Base-by-base conservation (phyloP, 1,140 invertebrate species). In the Bradynema listronoti region DNA sequence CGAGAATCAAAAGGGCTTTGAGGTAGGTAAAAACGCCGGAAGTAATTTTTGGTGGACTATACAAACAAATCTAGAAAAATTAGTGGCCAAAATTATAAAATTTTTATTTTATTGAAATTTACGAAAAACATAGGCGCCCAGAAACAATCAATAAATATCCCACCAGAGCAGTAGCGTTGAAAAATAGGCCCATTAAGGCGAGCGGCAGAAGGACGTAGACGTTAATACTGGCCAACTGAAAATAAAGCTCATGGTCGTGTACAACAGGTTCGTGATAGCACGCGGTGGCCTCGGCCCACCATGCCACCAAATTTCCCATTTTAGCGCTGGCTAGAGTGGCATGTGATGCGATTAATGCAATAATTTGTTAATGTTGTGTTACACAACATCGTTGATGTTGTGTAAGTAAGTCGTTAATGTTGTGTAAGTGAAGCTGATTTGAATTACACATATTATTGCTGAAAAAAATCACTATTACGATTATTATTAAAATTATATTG, bases 11-110 rank as follows among this genome's bases (percentile, higher is more conserved):
- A 27, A 77, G 58, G 6, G 68, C 75, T 54, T 78, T 77, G 33
- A 77, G 58, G 43, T 77, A 77, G 41, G 76, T 58, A 60, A 77
- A 77, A n/a, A 78, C 74, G 7, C 74, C 74, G 7, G 74, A 77
- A 33, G 73, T 76, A 30, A 77, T 77, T 51, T 73, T 78, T 6
- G 74, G 73, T 9, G 75, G 74, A 45, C 67, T 67, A 54, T 75
- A 78, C 4, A 77, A 54, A 51, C 72, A 77, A 22, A 77, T 64
- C 72, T 73, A 22, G 65, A 72, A 50, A 47, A 27, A 27, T 43
- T 43, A 22, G 22, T 9, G 9, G 3, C 27, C 39, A 9, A 56
- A 9, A n/a, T 32, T 24, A 22, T 61, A 67, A 27, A 4, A n/a
- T 14, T 61, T 36, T 16, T 27, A 14, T 22, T 61, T 52, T 22